Evolutionary conservation across 2,797 vertebrate genomes (phyloP).

Genomic region (Pseudopleuronectes americanus): DNA sequence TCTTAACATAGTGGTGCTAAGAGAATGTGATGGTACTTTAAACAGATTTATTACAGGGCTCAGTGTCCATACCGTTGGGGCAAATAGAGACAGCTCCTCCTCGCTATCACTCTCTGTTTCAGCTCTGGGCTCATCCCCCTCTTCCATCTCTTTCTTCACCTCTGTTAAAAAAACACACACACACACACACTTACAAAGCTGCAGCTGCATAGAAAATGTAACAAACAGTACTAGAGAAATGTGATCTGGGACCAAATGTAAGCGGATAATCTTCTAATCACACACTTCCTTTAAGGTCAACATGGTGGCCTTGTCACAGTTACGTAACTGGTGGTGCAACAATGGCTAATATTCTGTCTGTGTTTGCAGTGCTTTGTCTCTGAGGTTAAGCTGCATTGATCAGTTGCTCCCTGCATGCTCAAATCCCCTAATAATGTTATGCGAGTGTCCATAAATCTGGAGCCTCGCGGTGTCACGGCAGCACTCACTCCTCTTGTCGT

Average conservation of each 20-base stretch:
- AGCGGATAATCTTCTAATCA: not conserved
- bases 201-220: not conserved
- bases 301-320: slow-evolving; percentile 2
- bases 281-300: not conserved
- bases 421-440: not conserved
- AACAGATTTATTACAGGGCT: slow-evolving; percentile 2
- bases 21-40: slow-evolving; percentile 31
- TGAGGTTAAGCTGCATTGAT: no score
- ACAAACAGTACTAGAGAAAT: not conserved
- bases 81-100: slow-evolving; percentile 95
- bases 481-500: slow-evolving; percentile 95
- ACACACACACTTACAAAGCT: slow-evolving; percentile 5
- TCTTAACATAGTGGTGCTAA: not conserved
- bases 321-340: not conserved
- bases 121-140: slow-evolving; percentile 89
- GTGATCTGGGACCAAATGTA: not conserved
- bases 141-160: slow-evolving; percentile 89
- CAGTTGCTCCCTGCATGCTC: not conserved
- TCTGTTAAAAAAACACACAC: slow-evolving; percentile 65
- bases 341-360: not conserved
- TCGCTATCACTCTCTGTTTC: slow-evolving; percentile 96
- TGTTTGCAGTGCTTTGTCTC: no score
- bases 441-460: no score
- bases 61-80: slow-evolving; percentile 83
- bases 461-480: fast-evolving